phyloP scores from a whole-genome alignment of 2,888 invertebrate species.

The Ephialtes manifestator region DNA sequence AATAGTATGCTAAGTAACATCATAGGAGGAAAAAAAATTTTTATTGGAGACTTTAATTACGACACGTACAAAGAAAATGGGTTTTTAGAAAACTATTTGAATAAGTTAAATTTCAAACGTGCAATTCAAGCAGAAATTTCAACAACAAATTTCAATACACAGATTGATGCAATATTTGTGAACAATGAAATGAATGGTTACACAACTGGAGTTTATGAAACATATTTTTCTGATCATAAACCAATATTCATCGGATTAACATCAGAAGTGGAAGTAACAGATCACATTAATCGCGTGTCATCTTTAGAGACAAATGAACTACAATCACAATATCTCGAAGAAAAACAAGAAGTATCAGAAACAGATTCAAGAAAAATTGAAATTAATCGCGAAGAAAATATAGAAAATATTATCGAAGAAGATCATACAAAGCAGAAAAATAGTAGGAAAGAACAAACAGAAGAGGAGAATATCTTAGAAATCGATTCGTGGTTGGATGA shows the following conservation, averaged over 20 bases:
- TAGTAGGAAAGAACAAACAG: background rate
- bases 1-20: constrained; percentile 11
- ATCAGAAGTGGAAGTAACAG: constrained; percentile 3
- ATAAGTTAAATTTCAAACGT: constrained; percentile 37
- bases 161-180: constrained; percentile 63
- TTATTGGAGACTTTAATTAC: constrained; percentile 51
- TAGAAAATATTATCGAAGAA: background rate
- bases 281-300: background rate
- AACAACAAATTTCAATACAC: constrained; percentile 60
- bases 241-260: constrained; percentile 53
- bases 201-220: constrained; percentile 51
- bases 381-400: background rate
- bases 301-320: background rate
- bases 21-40: background rate
- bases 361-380: background rate
- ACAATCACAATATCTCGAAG: background rate
- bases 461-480: background rate
- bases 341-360: background rate
- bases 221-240: constrained; percentile 15
- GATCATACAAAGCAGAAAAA: background rate
- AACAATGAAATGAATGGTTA: constrained; percentile 29
- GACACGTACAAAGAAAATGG: constrained; percentile 39
- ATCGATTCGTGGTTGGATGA: constrained; percentile 36
- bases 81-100: constrained; percentile 51
- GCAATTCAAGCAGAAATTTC: constrained; percentile 38